Conservation (phyloP, 2,113 vertebrate species). For the Scatophagus argus region DNA sequence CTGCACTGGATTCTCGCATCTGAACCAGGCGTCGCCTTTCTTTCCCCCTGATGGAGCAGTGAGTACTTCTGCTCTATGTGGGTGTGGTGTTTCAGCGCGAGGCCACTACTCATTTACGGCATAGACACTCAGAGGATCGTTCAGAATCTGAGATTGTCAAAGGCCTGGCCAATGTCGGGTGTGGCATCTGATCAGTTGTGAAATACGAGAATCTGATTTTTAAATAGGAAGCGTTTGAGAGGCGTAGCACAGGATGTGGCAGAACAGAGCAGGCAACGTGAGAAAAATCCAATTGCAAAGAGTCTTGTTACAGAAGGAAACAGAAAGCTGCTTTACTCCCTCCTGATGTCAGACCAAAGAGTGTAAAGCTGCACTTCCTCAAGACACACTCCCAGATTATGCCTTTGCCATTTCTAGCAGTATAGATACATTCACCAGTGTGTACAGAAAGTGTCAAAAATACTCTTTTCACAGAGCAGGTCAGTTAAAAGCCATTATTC, state of each 20-base stretch:
- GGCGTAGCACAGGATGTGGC: slow-evolving; percentile 14
- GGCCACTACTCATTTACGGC: background rate
- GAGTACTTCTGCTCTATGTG: slow-evolving; percentile 14
- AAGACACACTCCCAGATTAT: background rate
- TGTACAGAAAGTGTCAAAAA: background rate
- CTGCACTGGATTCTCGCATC: slow-evolving; percentile 86
- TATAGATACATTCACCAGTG: background rate
- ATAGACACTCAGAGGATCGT: background rate
- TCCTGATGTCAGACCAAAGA: background rate
- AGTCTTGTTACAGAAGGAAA: slow-evolving; percentile 21
- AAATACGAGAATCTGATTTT: slow-evolving; percentile 11
- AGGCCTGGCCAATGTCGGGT: background rate
- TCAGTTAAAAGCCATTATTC: background rate
- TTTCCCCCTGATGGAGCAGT: slow-evolving; percentile 33
- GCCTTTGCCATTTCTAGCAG: background rate
- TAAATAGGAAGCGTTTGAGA: slow-evolving; percentile 16
- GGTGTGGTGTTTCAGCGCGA: background rate
- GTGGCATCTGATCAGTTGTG: slow-evolving; percentile 9
- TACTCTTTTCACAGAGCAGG: background rate
- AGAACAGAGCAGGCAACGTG: slow-evolving; percentile 12
- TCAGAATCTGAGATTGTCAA: background rate
- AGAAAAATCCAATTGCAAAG: slow-evolving; percentile 31
- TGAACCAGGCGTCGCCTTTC: slow-evolving; percentile 7
- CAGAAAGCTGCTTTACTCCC: background rate
- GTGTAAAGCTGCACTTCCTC: slow-evolving; percentile 29